Evolutionary conservation across 2,113 vertebrate genomes (phyloP), one percentile per base, ranked within the genome.

Genomic region (Ochotona curzoniae): DNA sequence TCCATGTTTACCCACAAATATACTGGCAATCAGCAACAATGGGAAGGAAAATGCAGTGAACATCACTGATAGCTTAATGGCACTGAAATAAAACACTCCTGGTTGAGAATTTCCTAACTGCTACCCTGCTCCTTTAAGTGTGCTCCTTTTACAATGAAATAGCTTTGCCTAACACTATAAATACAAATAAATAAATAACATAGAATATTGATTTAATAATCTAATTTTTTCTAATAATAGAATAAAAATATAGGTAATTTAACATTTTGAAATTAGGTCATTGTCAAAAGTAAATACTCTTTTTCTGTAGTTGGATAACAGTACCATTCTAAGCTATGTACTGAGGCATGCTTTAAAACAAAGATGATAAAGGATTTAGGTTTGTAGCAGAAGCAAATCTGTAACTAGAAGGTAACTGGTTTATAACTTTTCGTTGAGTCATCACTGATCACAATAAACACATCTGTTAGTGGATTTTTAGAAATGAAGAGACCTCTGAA

Each of bases 61-160:
- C 83, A 95, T 94, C 95, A 64, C 75, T 96, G 95, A 96, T 95
- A 92, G 80, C 73, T 95, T 96, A 91, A 94, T 91, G 87, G 67
- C n/a, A 95, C 96, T 97, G 96, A 95, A 97, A 97, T 94, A 96
- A 97, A 96, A 97, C 90, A 96, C 89, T 64, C 95, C 94, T 74
- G 89, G 95, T 96, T 94, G 91, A 93, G 95, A 57, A 32, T 88
- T 87, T 94, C 79, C 73, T 92, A 44, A 67, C 85, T 89, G 11
- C 67, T 80, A 73, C 11, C 83, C 30, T 96, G 90, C 60, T 93
- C 83, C 90, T 97, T 94, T 95, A 97, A 51, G 14, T 90, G 81
- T 89, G 78, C 21, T 79, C 54, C 49, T 95, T 96, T 95, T 93
- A 93, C 57, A 23, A 74, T 71, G 57, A 80, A 38, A 94, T 78